Evolutionary conservation across 2,113 vertebrate genomes (phyloP).

Genomic region (Xenus cinereus): DNA sequence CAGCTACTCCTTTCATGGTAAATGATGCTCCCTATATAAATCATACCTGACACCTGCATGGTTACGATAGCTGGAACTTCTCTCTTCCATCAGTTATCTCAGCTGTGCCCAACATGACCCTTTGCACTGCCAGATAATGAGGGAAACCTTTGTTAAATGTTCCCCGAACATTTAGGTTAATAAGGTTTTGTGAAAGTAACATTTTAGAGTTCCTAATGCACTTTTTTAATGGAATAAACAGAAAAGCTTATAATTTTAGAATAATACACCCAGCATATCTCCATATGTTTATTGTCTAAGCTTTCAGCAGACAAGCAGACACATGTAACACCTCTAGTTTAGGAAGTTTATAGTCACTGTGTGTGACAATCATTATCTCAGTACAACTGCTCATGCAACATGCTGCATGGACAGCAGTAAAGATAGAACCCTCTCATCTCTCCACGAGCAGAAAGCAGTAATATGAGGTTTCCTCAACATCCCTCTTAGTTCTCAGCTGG

Average conservation of each 20-base stretch:
- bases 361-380: background rate
- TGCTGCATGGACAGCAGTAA: background rate
- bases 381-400: background rate
- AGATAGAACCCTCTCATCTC: background rate
- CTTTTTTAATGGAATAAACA: background rate
- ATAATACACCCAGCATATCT: background rate
- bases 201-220: background rate
- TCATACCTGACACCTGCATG: background rate
- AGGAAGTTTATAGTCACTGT: background rate
- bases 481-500: background rate
- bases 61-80: background rate
- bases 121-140: background rate
- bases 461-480: background rate
- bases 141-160: background rate
- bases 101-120: too few relatives aligned
- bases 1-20: background rate
- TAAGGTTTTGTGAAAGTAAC: background rate
- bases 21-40: background rate
- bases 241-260: background rate
- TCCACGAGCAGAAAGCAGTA: background rate
- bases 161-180: background rate
- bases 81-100: background rate
- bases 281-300: background rate
- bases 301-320: background rate
- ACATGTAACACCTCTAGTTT: background rate